Evolutionary conservation across 2,113 vertebrate genomes (phyloP).

Genomic region (Hyla sarda): DNA sequence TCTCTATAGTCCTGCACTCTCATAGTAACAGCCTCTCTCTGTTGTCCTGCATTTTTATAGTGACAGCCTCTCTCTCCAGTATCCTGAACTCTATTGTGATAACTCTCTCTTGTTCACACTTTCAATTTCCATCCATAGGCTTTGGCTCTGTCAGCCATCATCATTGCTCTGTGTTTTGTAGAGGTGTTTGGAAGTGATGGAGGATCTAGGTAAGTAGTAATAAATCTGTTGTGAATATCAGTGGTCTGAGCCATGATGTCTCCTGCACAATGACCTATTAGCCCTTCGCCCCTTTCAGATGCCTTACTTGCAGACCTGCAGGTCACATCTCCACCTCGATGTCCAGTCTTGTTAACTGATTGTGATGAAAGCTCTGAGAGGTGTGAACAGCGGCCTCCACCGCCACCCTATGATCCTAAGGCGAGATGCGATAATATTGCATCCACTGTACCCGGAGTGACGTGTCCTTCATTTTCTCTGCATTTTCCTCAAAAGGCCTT

Average conservation of each 20-base stretch:
- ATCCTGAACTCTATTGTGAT: no score
- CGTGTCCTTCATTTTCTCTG: neutral
- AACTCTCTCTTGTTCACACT: neutral
- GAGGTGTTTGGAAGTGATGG: neutral
- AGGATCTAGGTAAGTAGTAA: constrained; percentile 39
- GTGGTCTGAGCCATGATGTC: neutral
- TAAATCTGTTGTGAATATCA: no score
- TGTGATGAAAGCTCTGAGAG: neutral
- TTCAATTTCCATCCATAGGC: neutral
- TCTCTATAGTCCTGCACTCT: no score
- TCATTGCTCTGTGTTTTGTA: neutral
- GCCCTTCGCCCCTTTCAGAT: neutral
- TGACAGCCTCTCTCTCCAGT: no score
- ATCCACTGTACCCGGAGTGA: neutral
- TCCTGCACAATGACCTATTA: neutral
- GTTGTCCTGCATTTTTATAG: no score
- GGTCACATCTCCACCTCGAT: constrained; percentile 27
- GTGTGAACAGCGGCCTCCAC: constrained; percentile 19
- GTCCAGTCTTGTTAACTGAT: constrained; percentile 44
- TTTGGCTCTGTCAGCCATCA: neutral
- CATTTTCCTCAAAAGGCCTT: neutral
- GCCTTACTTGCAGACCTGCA: constrained; percentile 39
- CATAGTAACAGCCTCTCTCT: no score
- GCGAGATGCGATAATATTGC: neutral
- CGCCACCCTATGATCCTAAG: constrained; percentile 37